These are phyloP conservation scores for Dolichomitus sp. DNA, from an alignment of 2,888 invertebrate species.

Conservation along the genomic window DNA sequence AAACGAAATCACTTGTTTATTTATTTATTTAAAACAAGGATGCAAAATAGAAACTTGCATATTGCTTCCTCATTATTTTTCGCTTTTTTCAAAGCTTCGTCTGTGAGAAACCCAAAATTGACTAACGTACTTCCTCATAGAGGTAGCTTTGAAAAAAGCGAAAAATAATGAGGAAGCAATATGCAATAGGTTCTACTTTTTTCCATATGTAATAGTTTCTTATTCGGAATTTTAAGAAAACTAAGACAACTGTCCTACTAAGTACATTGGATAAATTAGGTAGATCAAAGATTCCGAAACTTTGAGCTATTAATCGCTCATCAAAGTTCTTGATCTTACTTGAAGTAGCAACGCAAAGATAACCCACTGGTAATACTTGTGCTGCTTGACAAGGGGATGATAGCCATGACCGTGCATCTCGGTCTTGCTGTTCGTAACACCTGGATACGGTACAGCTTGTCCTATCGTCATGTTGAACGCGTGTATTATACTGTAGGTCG, in stretches of 20 bases:
- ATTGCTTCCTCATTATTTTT: no score
- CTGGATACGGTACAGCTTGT: slow-evolving; percentile 92
- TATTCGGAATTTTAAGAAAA: no score
- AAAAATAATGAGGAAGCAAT: no score
- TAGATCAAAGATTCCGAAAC: neutral
- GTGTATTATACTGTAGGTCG: slow-evolving; percentile 94
- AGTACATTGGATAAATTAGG: neutral
- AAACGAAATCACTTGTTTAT: no score
- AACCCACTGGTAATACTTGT: slow-evolving; percentile 89
- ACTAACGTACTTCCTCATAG: no score
- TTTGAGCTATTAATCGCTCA: neutral
- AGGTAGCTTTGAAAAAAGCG: no score
- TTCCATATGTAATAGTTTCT: no score
- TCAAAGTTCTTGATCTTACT: slow-evolving; percentile 82
- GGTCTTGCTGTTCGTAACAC: slow-evolving; percentile 89
- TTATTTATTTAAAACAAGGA: no score
- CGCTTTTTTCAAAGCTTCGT: no score
- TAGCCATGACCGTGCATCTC: slow-evolving; percentile 87
- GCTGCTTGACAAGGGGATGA: slow-evolving; percentile 84
- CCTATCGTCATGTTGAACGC: slow-evolving; percentile 90
- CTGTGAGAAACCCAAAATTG: no score
- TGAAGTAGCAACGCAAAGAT: slow-evolving; percentile 88
- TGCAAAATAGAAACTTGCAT: no score
- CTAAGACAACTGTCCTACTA: neutral
- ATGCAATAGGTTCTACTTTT: no score